A percentile compares a stretch with the other conserved stretches of the same genome.
Conservation (phyloP, 2,113 vertebrate genomes). For the Ictalurus punctatus region DNA sequence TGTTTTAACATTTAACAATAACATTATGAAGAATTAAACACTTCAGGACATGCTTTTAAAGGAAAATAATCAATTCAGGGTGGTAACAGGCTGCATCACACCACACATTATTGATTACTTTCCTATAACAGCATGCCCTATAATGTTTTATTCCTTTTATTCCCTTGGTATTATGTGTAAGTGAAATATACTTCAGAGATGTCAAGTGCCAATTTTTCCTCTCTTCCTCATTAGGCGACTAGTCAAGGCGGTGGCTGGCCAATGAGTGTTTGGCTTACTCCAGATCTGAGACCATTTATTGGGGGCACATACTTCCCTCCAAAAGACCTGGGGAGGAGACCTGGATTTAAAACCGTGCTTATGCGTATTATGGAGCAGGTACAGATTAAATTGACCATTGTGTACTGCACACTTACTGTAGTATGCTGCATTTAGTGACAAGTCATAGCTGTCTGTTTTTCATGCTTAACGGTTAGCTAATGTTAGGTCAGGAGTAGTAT, state of each 20-base stretch:
- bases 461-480: not conserved
- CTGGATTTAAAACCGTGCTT: slow-evolving; percentile 87
- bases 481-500: not conserved
- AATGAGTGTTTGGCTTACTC: slow-evolving; percentile 96
- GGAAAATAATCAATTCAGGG: not conserved
- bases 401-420: not conserved
- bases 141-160: not conserved
- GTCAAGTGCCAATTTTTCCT: slow-evolving; percentile 1
- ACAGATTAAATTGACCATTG: not conserved
- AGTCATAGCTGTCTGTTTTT: not conserved
- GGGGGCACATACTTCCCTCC: slow-evolving; percentile 94
- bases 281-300: slow-evolving; percentile 85
- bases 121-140: not conserved
- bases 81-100: not conserved
- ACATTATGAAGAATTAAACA: not conserved
- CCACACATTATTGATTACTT: not conserved
- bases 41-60: not conserved
- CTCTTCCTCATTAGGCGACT: slow-evolving; percentile 75
- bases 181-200: not conserved
- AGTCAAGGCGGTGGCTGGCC: slow-evolving; percentile 94
- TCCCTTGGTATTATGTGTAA: not conserved
- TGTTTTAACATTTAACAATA: not conserved
- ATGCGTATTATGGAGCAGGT: slow-evolving; percentile 85
- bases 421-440: not conserved
- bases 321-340: slow-evolving; percentile 76